Base-by-base conservation (phyloP, 2,113 vertebrate genomes). In the Isichthys henryi region DNA sequence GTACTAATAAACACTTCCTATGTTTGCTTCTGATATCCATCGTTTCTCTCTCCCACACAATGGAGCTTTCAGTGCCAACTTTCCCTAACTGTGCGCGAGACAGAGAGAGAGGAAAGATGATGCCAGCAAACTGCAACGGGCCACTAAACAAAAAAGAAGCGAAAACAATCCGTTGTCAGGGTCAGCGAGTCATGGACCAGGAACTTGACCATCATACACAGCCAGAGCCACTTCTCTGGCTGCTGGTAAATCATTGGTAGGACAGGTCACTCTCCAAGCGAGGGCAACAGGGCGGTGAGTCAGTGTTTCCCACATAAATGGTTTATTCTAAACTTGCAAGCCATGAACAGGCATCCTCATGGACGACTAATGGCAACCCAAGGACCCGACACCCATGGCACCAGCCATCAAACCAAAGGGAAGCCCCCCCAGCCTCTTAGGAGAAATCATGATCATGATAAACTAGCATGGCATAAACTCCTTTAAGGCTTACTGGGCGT, bases 1-100 rank as follows among this genome's bases (percentile, higher is more conserved):
- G 91, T 21, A 90, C 43, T 87, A 92, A 90, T 88, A 91, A 89
- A 92, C 90, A 82, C 52, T 90, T 92, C 91, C 89, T 88, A 27
- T 86, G 46, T 85, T 88, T 21, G 84, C 77, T 82, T 39, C 43
- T 10, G 53, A 86, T 62, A 88, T 87, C 86, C 45, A 86, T 88
- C 86, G 43, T 15, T 11, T 88, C 86, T 85, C 48, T 56, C 90
- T 13, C 9, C 85, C 48, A 21, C 70, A 92, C 88, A 90, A 90
- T 90, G 31, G 74, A 89, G 82, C 17, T 50, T 13, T 77, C 86
- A 77, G 89, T 89, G 89, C 87, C 92, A 91, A 91, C 82, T 90
- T 91, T 88, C 88, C 90, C 88, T 88, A 53, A 13, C 31, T 43
- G 11, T 66, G 46, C 43, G 80, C 48, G 39, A 10, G 50, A 46